These are phyloP conservation scores for Pogonus chalceus DNA, from an alignment of 1,140 invertebrate genomes.

Conservation along the genomic window DNA sequence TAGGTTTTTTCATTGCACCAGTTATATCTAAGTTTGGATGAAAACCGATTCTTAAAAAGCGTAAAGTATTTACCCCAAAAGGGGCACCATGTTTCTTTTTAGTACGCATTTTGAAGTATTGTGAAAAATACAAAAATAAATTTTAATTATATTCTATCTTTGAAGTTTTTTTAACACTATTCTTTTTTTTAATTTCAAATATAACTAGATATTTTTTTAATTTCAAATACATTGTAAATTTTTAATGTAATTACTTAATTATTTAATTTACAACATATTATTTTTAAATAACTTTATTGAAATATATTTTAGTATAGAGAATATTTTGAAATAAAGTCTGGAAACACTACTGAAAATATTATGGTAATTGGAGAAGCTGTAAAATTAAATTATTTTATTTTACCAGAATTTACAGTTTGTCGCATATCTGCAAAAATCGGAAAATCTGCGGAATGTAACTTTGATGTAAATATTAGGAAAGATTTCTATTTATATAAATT, in stretches of 20 bases:
- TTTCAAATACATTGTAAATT: no score
- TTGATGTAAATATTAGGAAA: no score
- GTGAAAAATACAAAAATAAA: no score
- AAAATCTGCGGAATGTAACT: background rate
- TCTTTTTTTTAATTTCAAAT: background rate
- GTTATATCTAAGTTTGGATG: background rate
- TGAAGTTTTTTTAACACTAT: background rate
- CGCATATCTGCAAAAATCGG: background rate
- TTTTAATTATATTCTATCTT: no score
- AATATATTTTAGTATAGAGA: background rate
- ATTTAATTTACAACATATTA: no score
- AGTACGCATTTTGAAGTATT: no score
- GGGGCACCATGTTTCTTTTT: background rate
- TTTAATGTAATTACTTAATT: no score
- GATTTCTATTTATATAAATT: no score
- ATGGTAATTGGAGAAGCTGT: background rate
- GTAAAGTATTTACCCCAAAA: background rate
- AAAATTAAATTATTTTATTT: background rate
- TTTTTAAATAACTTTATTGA: no score
- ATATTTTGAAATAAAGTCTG: background rate
- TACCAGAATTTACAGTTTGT: background rate
- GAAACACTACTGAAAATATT: background rate
- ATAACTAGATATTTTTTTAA: no score
- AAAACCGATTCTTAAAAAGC: background rate
- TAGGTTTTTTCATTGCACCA: background rate